A percentile compares a stretch with the other conserved stretches of the same genome.
Evolutionary conservation across 2,888 invertebrate species (phyloP).

Genomic region (Athetis lepigone): DNA sequence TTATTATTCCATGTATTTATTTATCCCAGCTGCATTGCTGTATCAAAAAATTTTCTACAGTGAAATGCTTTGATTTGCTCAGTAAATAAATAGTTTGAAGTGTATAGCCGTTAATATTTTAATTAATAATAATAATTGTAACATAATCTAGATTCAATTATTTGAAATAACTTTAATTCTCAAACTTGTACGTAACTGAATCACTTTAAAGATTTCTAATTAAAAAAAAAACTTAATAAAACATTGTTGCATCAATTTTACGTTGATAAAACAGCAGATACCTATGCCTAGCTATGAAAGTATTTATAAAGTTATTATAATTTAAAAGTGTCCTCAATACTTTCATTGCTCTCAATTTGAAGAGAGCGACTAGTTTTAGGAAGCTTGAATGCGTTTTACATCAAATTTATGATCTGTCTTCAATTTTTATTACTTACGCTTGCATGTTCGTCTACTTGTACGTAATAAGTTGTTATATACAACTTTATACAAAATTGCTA

Average conservation of each 20-base stretch:
- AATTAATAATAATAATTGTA: too few species aligned
- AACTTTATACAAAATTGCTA: slow-evolving; percentile 29
- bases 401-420: neutral
- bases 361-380: slow-evolving; percentile 67
- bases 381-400: slow-evolving; percentile 63
- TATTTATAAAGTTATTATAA: slow-evolving; percentile 68
- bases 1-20: neutral
- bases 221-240: slow-evolving; percentile 16
- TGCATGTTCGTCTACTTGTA: neutral
- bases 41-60: too few species aligned
- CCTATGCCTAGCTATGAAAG: slow-evolving; percentile 64
- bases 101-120: too few species aligned
- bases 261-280: slow-evolving; percentile 23
- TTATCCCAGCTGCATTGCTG: too few species aligned
- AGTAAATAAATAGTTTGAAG: too few species aligned
- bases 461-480: slow-evolving; percentile 24
- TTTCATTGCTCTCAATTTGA: slow-evolving; percentile 73
- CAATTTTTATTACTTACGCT: neutral
- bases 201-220: slow-evolving; percentile 10
- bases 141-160: too few species aligned
- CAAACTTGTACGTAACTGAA: slow-evolving; percentile 25
- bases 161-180: slow-evolving; percentile 1
- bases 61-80: too few species aligned
- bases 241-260: slow-evolving; percentile 14
- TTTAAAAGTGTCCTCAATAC: slow-evolving; percentile 66